phyloP scores from a whole-genome alignment of 2,888 invertebrate genomes.

The Nowickia ferox region DNA sequence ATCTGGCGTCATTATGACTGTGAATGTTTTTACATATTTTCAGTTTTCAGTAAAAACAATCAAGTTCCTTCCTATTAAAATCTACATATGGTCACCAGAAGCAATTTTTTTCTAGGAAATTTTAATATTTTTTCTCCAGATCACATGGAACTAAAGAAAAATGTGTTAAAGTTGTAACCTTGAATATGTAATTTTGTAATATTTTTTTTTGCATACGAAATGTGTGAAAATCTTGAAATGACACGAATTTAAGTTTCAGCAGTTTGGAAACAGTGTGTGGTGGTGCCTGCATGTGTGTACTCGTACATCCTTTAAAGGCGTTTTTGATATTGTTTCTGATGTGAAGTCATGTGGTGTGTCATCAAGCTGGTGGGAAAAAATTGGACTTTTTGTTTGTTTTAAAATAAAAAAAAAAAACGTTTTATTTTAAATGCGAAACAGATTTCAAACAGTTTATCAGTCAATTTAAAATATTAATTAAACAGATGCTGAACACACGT shows the following conservation, averaged over 20 bases:
- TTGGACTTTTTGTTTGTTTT: constrained; percentile 16
- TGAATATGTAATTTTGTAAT: constrained; percentile 46
- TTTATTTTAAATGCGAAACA: constrained; percentile 6
- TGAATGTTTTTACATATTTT: constrained; percentile 42
- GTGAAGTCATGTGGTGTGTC: not conserved
- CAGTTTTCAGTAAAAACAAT: constrained; percentile 33
- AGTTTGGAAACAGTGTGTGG: not conserved
- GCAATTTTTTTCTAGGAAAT: constrained; percentile 52
- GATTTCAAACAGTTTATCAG: not conserved
- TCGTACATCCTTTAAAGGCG: constrained; percentile 30
- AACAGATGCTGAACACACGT: not conserved
- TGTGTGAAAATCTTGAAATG: constrained; percentile 71
- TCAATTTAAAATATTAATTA: not conserved
- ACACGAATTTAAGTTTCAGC: constrained; percentile 39
- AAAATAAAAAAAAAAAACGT: not conserved
- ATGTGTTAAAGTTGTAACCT: constrained; percentile 63
- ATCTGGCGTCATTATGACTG: constrained; percentile 68
- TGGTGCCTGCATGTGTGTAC: not conserved
- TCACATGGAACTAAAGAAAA: constrained; percentile 31
- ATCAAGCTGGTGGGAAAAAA: constrained; percentile 60
- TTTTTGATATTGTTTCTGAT: constrained; percentile 24
- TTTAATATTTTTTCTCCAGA: constrained; percentile 20
- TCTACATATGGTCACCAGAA: constrained; percentile 69
- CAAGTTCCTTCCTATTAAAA: constrained; percentile 3
- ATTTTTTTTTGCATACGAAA: constrained; percentile 61